These are phyloP conservation scores for Hypocryptadius cinnamomeus DNA, from an alignment of 2,113 vertebrate species.

Conservation along the genomic window DNA sequence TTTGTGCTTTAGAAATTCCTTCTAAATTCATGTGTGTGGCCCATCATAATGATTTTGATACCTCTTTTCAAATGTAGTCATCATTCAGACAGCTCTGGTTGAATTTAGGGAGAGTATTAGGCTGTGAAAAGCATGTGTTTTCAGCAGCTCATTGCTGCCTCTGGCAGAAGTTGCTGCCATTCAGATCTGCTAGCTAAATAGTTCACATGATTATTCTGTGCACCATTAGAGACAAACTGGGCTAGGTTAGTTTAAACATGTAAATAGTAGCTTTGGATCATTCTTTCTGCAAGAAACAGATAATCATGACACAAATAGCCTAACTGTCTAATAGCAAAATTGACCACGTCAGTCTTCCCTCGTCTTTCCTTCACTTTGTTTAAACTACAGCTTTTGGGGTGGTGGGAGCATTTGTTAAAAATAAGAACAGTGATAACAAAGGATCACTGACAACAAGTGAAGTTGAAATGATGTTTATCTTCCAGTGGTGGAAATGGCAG, in stretches of 20 bases:
- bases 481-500: neutral
- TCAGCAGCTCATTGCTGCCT: neutral
- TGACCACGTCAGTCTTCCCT: neutral
- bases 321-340: neutral
- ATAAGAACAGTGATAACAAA: neutral
- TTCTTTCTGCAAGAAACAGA: neutral
- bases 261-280: neutral
- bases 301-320: neutral
- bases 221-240: neutral
- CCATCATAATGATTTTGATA: neutral
- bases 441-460: neutral
- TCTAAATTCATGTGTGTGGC: neutral
- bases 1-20: neutral
- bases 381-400: neutral
- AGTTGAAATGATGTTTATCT: neutral
- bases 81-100: neutral
- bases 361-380: neutral
- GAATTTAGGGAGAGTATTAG: neutral
- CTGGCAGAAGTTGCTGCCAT: constrained; percentile 9
- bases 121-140: neutral
- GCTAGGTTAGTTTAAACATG: neutral
- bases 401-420: neutral
- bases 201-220: neutral
- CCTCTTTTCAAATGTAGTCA: neutral
- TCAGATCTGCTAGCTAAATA: neutral